Evolutionary conservation across 2,888 invertebrate species (phyloP).

Genomic region (Elegia similella): DNA sequence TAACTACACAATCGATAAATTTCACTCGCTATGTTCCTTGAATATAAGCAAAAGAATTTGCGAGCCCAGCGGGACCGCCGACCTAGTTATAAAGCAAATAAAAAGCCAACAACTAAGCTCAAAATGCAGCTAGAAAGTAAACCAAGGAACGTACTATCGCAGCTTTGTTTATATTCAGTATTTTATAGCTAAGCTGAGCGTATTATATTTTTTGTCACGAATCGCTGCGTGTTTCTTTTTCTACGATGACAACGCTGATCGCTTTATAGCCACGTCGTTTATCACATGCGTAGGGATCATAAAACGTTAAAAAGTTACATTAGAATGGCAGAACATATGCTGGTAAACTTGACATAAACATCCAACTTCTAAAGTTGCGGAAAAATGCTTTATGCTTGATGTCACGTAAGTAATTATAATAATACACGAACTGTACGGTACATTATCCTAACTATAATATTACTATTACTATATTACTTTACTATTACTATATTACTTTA

Average conservation of each 20-base stretch:
- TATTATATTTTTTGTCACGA: background rate
- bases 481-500: too few species aligned
- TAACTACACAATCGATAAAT: background rate
- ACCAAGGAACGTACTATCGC: background rate
- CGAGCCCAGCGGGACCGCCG: slow-evolving; percentile 3
- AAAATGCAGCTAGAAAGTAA: background rate
- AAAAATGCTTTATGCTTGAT: background rate
- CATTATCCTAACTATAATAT: too few species aligned
- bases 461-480: too few species aligned
- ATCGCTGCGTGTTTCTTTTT: background rate
- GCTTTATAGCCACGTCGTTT: slow-evolving; percentile 13
- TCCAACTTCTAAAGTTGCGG: background rate
- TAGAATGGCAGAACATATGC: background rate
- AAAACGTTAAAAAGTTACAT: slow-evolving; percentile 16
- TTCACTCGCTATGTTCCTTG: background rate
- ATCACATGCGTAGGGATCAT: slow-evolving; percentile 4
- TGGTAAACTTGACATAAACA: background rate
- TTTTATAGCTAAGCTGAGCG: background rate
- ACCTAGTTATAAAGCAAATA: slow-evolving; percentile 12
- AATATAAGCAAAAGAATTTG: slow-evolving; percentile 2
- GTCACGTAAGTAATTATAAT: too few species aligned
- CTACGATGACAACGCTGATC: slow-evolving; percentile 3
- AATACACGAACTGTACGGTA: too few species aligned
- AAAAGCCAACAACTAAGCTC: slow-evolving; percentile 6
- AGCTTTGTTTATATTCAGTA: slow-evolving; percentile 5